Conservation (phyloP, 92 coral and sea anemone species). For the Anthopleura xanthogrammica region DNA sequence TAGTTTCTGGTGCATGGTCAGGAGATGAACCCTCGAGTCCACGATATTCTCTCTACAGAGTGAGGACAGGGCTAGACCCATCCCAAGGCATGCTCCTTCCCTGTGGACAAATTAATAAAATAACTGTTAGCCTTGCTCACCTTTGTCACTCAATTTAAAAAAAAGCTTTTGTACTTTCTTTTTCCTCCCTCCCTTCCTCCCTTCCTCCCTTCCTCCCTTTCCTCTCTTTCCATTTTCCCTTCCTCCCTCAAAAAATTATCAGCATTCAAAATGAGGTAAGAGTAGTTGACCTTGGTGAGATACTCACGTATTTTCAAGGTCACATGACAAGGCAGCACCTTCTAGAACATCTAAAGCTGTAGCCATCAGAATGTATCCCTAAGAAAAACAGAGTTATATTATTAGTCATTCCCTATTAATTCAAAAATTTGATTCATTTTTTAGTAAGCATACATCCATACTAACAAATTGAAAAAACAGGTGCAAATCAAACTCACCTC, state of each 20-base stretch:
- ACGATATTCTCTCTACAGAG: conserved; percentile 70
- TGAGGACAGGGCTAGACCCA: conserved; percentile 82
- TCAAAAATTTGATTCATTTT: too few relatives aligned
- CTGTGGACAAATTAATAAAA: conserved; percentile 23
- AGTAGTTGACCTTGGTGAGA: neutral
- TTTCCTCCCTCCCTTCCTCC: too few relatives aligned
- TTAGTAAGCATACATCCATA: neutral
- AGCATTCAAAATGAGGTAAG: neutral
- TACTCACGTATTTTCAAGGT: conserved; percentile 82
- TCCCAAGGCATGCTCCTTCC: conserved; percentile 85
- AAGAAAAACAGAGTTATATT: neutral
- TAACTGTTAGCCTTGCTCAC: neutral
- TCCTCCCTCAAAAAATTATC: too few relatives aligned
- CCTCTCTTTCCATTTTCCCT: too few relatives aligned
- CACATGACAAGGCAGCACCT: conserved; percentile 60
- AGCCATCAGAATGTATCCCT: conserved; percentile 83
- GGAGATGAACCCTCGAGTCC: conserved; percentile 76
- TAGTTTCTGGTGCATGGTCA: conserved; percentile 64
- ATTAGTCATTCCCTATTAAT: neutral
- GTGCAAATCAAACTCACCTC: conserved; percentile 40
- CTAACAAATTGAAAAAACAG: neutral
- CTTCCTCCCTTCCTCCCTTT: too few relatives aligned
- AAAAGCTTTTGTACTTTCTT: too few relatives aligned
- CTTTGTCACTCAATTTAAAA: too few relatives aligned
- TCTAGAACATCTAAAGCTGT: conserved; percentile 77